A percentile compares a stretch with the other conserved stretches of the same genome.
Evolutionary conservation across 2,113 vertebrate species (phyloP).

Genomic region (Carlito syrichta): DNA sequence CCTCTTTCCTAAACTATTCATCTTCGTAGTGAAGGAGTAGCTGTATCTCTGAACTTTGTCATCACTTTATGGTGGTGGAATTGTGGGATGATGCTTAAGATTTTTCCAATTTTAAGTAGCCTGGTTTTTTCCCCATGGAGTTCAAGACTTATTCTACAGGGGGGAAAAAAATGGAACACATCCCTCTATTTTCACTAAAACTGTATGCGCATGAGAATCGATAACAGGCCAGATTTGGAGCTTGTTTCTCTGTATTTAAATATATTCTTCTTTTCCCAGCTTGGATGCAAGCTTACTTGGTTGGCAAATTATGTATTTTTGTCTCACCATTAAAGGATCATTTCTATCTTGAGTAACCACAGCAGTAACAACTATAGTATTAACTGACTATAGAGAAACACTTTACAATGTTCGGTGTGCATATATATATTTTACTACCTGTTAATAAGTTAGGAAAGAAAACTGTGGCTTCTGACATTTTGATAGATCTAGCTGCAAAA

Average conservation of each 20-base stretch:
- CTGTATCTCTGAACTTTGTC: background rate
- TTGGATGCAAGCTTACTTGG: background rate
- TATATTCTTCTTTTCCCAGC: background rate
- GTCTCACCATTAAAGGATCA: background rate
- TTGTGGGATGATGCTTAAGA: too few species aligned
- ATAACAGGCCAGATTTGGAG: background rate
- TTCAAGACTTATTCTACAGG: background rate
- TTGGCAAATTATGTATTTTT: background rate
- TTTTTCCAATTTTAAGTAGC: background rate
- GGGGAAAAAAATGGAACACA: background rate
- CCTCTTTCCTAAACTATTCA: background rate
- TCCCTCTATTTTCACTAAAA: background rate
- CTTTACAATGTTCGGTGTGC: background rate
- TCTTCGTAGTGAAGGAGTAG: background rate
- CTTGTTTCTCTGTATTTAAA: background rate
- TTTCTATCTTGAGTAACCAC: background rate
- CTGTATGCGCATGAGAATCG: background rate
- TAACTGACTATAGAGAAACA: background rate
- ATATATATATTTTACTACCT: background rate
- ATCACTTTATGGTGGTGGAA: background rate
- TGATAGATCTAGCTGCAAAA: slow-evolving; percentile 15
- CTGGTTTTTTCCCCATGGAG: background rate
- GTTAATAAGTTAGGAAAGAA: background rate
- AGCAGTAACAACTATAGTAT: background rate
- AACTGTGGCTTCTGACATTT: slow-evolving; percentile 31